These are phyloP conservation scores for Polypedilum pembai DNA, from an alignment of 1,140 invertebrate genomes.

Conservation along the genomic window DNA sequence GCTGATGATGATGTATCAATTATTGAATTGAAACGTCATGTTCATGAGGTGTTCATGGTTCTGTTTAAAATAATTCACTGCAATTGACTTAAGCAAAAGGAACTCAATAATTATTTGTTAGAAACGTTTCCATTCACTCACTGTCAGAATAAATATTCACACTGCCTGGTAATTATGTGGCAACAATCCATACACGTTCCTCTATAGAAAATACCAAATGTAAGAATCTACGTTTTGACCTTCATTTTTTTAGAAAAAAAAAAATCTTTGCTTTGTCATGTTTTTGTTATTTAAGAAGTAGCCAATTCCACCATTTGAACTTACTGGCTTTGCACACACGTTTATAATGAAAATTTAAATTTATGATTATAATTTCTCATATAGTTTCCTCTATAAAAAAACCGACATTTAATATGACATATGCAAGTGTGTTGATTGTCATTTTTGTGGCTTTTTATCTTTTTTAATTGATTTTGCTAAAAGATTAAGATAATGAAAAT, in stretches of 20 bases:
- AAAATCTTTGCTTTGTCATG: neutral
- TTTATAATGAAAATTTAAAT: neutral
- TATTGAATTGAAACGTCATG: neutral
- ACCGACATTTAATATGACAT: neutral
- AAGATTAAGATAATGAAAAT: neutral
- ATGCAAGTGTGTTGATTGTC: neutral
- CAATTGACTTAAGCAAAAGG: neutral
- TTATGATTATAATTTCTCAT: neutral
- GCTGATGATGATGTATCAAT: neutral
- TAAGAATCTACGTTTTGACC: conserved; percentile 7
- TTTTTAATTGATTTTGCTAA: neutral
- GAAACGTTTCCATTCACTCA: neutral
- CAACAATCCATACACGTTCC: neutral
- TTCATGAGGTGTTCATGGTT: neutral
- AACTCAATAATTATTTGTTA: conserved; percentile 16
- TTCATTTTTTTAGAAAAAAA: neutral
- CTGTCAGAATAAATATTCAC: neutral
- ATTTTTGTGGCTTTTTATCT: neutral
- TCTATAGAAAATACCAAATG: neutral
- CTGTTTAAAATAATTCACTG: conserved; percentile 6
- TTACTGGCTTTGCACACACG: neutral
- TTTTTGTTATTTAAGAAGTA: conserved; percentile 8
- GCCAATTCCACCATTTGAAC: neutral
- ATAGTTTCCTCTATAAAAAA: neutral
- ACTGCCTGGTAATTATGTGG: conserved; percentile 1